phyloP scores from a whole-genome alignment of 1,140 invertebrate species.

The Hyphantria cunea region DNA sequence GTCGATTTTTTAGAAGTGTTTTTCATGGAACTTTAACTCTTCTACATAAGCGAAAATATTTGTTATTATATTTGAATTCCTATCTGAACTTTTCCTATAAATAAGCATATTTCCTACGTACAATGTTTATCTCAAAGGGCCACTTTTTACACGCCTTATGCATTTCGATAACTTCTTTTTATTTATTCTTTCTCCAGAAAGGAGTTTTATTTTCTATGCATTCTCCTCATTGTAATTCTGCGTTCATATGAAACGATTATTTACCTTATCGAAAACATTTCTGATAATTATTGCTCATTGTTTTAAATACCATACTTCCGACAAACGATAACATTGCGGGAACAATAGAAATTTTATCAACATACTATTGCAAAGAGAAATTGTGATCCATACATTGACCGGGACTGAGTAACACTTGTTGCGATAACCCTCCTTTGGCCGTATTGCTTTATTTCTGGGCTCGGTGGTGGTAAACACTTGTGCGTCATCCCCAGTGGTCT shows the following conservation, averaged over 20 bases:
- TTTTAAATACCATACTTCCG: constrained; percentile 26
- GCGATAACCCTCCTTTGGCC: constrained; percentile 59
- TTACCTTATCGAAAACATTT: constrained; percentile 20
- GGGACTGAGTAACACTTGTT: constrained; percentile 45
- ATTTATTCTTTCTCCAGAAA: not conserved
- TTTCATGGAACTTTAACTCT: no score
- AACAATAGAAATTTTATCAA: constrained; percentile 65
- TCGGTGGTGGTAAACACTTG: constrained; percentile 70
- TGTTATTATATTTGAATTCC: no score
- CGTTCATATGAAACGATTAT: constrained; percentile 5
- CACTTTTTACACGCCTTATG: no score
- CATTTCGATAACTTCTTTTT: no score
- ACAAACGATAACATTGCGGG: constrained; percentile 35
- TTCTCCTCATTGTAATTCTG: constrained; percentile 17
- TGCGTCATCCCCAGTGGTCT: constrained; percentile 70
- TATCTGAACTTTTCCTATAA: no score
- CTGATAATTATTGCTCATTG: constrained; percentile 33
- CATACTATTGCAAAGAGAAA: constrained; percentile 43
- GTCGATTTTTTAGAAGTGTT: no score
- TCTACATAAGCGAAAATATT: no score
- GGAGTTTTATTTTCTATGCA: not conserved
- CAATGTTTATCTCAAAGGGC: no score
- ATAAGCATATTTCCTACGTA: no score
- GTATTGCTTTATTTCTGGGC: constrained; percentile 65
- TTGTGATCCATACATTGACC: constrained; percentile 58